phyloP scores from a whole-genome alignment of 2,113 vertebrate species.

The Neoarius graeffei region DNA sequence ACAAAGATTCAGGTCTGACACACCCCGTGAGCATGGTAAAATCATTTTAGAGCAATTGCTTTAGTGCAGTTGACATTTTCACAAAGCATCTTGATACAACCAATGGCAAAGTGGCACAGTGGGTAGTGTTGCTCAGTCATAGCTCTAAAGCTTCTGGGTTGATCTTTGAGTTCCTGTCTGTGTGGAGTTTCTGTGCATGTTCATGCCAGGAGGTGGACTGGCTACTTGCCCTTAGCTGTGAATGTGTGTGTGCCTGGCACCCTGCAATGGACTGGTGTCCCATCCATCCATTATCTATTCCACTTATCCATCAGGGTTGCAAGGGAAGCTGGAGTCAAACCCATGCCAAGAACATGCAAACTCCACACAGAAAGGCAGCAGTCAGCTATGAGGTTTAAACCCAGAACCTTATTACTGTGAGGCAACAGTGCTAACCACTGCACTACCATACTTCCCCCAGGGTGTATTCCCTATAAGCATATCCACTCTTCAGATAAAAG shows the following conservation, averaged over 20 bases:
- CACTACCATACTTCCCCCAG: slow-evolving; percentile 38
- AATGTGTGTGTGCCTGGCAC: background rate
- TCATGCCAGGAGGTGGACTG: background rate
- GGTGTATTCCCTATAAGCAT: background rate
- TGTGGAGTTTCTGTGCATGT: background rate
- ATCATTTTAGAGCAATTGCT: background rate
- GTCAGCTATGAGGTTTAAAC: too few relatives aligned
- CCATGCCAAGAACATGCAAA: too few relatives aligned
- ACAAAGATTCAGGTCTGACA: background rate
- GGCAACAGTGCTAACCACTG: too few relatives aligned
- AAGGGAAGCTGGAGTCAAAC: too few relatives aligned
- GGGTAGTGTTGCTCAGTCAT: background rate
- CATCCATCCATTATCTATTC: slow-evolving; percentile 18
- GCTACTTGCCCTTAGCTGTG: background rate
- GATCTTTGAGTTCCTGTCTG: background rate
- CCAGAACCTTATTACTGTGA: too few relatives aligned
- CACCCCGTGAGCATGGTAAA: background rate
- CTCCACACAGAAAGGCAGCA: too few relatives aligned
- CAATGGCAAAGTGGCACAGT: background rate
- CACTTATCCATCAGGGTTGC: too few relatives aligned
- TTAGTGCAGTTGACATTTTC: background rate
- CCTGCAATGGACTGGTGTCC: slow-evolving; percentile 55
- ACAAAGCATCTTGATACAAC: background rate
- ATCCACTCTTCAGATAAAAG: background rate
- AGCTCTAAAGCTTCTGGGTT: too few relatives aligned